phyloP scores from a whole-genome alignment of 2,797 vertebrate species.

The Notoglanidium macrostoma region DNA sequence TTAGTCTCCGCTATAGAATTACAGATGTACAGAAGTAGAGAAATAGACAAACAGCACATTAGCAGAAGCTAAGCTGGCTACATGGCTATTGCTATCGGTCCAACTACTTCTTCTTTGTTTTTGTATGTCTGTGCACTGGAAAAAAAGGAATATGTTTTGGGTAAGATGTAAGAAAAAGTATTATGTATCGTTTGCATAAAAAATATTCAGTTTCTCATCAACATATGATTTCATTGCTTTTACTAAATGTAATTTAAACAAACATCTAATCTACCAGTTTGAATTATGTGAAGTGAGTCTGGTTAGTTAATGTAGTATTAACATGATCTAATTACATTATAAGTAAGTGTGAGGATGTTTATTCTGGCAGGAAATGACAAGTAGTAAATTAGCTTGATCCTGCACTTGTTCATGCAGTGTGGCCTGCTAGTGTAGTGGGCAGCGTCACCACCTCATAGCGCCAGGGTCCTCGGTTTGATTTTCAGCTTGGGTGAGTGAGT shows the following conservation, averaged over 20 bases:
- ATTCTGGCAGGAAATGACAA: neutral
- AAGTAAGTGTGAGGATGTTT: neutral
- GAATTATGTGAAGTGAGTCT: neutral
- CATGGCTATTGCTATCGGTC: neutral
- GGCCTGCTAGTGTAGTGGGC: neutral
- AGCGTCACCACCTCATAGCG: neutral
- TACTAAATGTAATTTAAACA: neutral
- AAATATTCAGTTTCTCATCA: neutral
- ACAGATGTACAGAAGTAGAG: neutral
- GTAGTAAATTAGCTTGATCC: neutral
- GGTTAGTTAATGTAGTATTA: neutral
- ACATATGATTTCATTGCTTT: neutral
- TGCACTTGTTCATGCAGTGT: neutral
- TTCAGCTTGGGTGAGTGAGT: neutral
- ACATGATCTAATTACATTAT: neutral
- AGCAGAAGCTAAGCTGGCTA: neutral
- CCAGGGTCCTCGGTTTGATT: too few species aligned
- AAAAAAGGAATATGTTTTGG: neutral
- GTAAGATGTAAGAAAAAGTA: neutral
- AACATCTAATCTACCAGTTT: neutral
- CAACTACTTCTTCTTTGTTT: neutral
- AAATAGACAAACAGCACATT: neutral
- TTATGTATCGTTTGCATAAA: neutral
- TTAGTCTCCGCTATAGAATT: neutral
- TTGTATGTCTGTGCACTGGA: neutral